Evolutionary conservation across 2,113 vertebrate genomes (phyloP), one percentile per base, ranked within the genome.

Genomic region (Tichodroma muraria): DNA sequence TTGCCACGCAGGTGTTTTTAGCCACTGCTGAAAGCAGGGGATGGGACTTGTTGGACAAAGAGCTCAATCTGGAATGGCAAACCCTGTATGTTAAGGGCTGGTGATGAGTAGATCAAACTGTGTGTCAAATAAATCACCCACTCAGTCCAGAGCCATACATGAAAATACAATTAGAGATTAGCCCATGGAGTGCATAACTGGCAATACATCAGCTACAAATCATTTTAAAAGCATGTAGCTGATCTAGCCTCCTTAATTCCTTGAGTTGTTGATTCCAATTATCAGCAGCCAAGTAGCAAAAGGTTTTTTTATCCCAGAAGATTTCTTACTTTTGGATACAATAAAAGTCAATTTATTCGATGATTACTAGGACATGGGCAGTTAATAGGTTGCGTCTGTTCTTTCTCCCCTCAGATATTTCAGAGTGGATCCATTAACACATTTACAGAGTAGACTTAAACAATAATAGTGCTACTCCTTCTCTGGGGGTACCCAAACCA

Each of bases 281-380:
- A 96, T 83, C 88, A 97, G 95, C 89, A 96, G 87, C 77, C 92
- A 94, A 91, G 82, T 92, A 94, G 93, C 92, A 94, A 96, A 96
- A 93, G 85, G 86, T 45, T 93, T 95, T 45, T 92, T 92, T 82
- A 92, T 96, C 96, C 95, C 96, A 90, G 85, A 95, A 95, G 96
- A 91, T 95, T 95, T 94, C 94, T 93, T 94, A 91, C 95, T 94
- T 94, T 89, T 88, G 88, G 91, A 93, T 94, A 97, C 96, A 96
- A 93, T 97, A 87, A 96, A 97, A 97, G 96, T 95, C 97, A 97
- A 96, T 97, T 97, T 97, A 96, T 94, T 94, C 37, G 2, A 93
- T 91, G 93, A 95, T 96, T 95, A 94, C 96, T 73, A 57, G 94
- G 91, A 97, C 94, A 96, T 65, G 79, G 91, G 73, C 92, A 94